phyloP scores from a whole-genome alignment of 2,797 vertebrate species.

The Mallotus villosus region DNA sequence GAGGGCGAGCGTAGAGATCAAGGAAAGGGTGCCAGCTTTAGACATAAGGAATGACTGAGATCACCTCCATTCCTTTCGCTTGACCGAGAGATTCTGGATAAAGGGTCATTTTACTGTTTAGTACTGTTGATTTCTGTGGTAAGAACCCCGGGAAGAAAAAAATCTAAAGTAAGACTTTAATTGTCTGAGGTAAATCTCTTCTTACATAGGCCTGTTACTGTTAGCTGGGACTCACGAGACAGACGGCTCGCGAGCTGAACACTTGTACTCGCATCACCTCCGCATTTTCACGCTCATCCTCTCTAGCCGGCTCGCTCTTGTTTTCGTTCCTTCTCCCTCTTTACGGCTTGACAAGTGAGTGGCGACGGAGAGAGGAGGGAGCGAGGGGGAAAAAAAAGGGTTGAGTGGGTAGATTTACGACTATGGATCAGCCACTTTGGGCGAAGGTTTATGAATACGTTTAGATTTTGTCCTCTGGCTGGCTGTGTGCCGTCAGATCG shows the following conservation, averaged over 20 bases:
- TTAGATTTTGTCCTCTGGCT: constrained; percentile 60
- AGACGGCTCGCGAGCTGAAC: constrained; percentile 60
- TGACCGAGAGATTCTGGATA: too few relatives aligned
- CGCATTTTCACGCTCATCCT: constrained; percentile 62
- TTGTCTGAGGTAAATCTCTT: constrained; percentile 24
- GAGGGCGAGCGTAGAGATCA: constrained; percentile 1
- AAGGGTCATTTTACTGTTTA: neutral
- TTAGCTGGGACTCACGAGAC: constrained; percentile 53
- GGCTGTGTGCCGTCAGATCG: constrained; percentile 34
- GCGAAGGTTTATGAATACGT: constrained; percentile 59
- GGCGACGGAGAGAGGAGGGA: constrained; percentile 13
- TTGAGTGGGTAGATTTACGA: constrained; percentile 56
- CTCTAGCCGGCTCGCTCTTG: constrained; percentile 40
- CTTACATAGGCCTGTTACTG: constrained; percentile 21
- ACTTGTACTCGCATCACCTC: constrained; percentile 70
- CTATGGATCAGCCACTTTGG: constrained; percentile 50
- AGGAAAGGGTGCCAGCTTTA: constrained; percentile 55
- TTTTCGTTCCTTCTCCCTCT: constrained; percentile 51
- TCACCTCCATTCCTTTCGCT: constrained; percentile 40
- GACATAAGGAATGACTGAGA: constrained; percentile 71
- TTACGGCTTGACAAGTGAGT: constrained; percentile 56
- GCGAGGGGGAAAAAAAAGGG: constrained; percentile 15
- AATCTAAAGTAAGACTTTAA: constrained; percentile 33
- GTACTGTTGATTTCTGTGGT: too few relatives aligned
- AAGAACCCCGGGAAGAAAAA: constrained; percentile 7